Conservation (phyloP, 2,888 invertebrate species). For the Drosophila borborema region DNA sequence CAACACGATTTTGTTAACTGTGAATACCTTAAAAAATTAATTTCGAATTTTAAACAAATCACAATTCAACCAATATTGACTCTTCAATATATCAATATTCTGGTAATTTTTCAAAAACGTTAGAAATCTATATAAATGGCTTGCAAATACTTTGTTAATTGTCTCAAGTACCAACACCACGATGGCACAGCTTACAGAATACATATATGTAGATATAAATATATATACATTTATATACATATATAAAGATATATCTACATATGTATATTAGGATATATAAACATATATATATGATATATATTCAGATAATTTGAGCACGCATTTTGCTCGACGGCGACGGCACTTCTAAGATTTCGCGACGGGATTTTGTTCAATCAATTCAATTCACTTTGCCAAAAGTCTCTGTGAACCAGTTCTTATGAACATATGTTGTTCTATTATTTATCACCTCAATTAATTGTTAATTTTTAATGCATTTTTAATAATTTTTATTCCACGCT, state of each 20-base stretch:
- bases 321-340: conserved; percentile 44
- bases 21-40: too few relatives aligned
- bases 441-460: background rate
- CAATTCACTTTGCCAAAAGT: background rate
- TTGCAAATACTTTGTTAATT: background rate
- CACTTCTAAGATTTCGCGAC: conserved; percentile 74
- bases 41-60: background rate
- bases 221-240: background rate
- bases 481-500: background rate
- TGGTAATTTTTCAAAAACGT: background rate
- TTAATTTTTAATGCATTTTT: background rate
- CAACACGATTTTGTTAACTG: background rate
- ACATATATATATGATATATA: conserved; percentile 1
- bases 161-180: conserved; percentile 4
- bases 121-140: background rate
- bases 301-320: conserved; percentile 13
- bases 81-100: background rate
- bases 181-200: background rate
- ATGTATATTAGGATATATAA: background rate
- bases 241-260: background rate
- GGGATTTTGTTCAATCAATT: conserved; percentile 4
- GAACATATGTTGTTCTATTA: background rate
- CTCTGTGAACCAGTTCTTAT: background rate
- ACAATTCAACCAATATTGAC: background rate
- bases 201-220: too few relatives aligned